Evolutionary conservation across 2,797 vertebrate genomes (phyloP), one percentile per base, ranked within the genome.

Genomic region (Strix occidentalis): DNA sequence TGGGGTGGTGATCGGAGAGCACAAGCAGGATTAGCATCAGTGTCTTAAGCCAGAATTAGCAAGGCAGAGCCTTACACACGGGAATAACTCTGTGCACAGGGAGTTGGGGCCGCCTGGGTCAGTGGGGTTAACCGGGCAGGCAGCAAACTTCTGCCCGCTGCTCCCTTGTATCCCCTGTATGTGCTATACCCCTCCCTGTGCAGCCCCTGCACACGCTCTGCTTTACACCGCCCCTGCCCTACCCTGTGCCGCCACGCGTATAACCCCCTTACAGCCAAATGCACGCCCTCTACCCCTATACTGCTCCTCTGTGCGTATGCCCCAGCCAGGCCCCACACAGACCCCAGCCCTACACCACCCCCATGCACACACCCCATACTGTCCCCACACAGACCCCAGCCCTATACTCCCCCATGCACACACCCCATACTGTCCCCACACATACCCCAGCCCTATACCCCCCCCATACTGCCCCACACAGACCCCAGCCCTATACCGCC

Each of bases 281-380:
- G 11, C 48, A 5, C 5, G 0, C 1, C 1, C 24, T 8, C 37
- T 11, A 24, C 24, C 60, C 60, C 63, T 31, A 8, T 50, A 50
- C 4, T 25, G n/a, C 51, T 16, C 45, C 43, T 53, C 33, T 25
- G 39, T 23, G 18, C 61, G 9, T 16, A 17, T 9, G 17, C 16
- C 19, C 37, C 39, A 54, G 16, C 65, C 31, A 16, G 43, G 43
- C 43, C 43, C 43, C 43, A 43, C 43, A 43, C 29, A 54, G 17
- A 48, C 10, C 53, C 29, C 53, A 33, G 43, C 16, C 33, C 37
- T 48, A 37, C 15, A 37, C 39, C 39, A 39, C 37, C 39, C 39
- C 39, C 39, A 39, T 39, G 39, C 39, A 39, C 39, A 39, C 39
- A 39, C 39, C 39, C 39, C 39, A 37, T 37, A 37, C 37, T 37